Base-by-base conservation (phyloP, 2,113 vertebrate genomes). In the Lynx canadensis region DNA sequence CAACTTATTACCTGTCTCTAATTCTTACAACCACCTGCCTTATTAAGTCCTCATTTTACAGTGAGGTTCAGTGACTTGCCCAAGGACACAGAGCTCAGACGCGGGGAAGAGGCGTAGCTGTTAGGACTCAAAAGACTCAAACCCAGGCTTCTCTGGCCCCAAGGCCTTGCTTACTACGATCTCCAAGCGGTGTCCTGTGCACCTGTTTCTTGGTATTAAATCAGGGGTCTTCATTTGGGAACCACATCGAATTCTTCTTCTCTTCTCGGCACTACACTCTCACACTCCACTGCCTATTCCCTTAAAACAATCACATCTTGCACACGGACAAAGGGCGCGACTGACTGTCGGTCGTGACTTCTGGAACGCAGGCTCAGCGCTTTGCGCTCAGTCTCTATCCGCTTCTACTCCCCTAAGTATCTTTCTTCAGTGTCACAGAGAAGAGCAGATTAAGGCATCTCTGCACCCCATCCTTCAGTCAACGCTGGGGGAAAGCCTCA, bases 351-450 rank as follows among this genome's bases (percentile, higher is more conserved):
- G 25, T 14, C 1, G 29, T 78, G 91, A 45, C 71, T 52, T 55
- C 11, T 19, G 57, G 68, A 68, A 27, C 52, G 15, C 38, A 16
- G 38, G 9, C 48, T 91, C 33, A 11, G 60, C 31, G 68, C 33
- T 76, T 31, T 38, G 73, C 48, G 23, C 7, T 31, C 73, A 41
- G 31, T 18, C 23, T 18, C 1, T 1, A 5, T 16, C 12, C 0
- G 55, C 12, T 23, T 55, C 52, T 48, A 45, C n/a, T 73, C 23
- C 25, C n/a, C 48, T 33, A 3, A 38, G 5, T 45, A 10, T 45
- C 65, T 50, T 9, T 5, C 45, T 45, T 48, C 16, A 10, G 0
- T 0, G 19, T 41, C 68, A 3, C 33, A 18, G 50, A 19, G 31
- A 5, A 45, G 66, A 21, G 18, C 48, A 6, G 33, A 1, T 14